These are phyloP conservation scores for Epinotia demarniana DNA, from an alignment of 2,888 invertebrate species.

Conservation along the genomic window DNA sequence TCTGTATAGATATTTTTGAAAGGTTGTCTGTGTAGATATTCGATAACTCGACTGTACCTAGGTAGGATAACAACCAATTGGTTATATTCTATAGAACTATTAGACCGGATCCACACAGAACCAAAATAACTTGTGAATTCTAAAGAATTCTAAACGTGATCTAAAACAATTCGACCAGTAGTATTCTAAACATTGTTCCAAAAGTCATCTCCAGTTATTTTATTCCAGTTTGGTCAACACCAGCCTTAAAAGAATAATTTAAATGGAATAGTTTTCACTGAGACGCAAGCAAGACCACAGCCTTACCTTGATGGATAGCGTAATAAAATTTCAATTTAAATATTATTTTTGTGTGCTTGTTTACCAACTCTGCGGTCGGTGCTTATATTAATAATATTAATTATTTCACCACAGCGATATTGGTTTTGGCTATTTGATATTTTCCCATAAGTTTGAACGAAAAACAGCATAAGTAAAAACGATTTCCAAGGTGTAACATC, in stretches of 20 bases:
- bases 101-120: no score
- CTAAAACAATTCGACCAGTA: no score
- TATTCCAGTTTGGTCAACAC: background rate
- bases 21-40: no score
- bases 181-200: no score
- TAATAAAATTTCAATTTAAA: conserved; percentile 44
- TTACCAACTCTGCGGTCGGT: conserved; percentile 24
- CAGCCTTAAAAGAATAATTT: background rate
- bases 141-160: no score
- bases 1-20: no score
- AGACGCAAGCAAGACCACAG: conserved; percentile 1
- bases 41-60: no score
- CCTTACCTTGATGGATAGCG: conserved; percentile 44
- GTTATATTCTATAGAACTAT: no score
- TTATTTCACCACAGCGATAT: conserved; percentile 31
- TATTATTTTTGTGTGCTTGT: conserved; percentile 42
- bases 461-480: background rate
- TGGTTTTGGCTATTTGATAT: conserved; percentile 29
- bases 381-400: conserved; percentile 37
- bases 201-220: background rate
- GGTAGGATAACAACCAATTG: no score
- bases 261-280: background rate
- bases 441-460: background rate
- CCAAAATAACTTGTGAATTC: no score
- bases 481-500: background rate